Evolutionary conservation across 2,888 invertebrate genomes (phyloP), one percentile per base, ranked within the genome.

Genomic region (Phymatocera aterrima): DNA sequence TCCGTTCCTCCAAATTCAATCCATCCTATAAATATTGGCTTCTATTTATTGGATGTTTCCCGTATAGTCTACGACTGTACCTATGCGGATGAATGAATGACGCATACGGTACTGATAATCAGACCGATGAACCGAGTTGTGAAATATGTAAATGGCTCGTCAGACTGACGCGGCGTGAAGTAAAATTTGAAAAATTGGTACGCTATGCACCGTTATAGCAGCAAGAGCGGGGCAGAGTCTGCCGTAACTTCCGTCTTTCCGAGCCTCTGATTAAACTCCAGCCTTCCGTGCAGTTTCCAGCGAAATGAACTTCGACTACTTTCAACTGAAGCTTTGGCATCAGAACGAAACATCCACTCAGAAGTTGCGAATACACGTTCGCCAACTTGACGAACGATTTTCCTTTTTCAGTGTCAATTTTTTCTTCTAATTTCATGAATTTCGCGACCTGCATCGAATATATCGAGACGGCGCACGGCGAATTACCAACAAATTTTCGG

Each of bases 241-340:
- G 68, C 65, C 43, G 43, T 8, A n/a, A 6, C 61, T 43, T 24
- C 43, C 24, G 6, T 28, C 68, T 68, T 46, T 40, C 15, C 46
- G 21, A 68, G 28, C 43, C 46, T 43, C 46, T 68, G 68, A 68
- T 68, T 68, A 68, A 68, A 68, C 68, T 68, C 46, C 46, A 68
- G n/a, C 68, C 15, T 68, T 68, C 43, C 15, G 24, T 68, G 46
- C 43, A 43, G 46, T 28, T 68, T 68, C 46, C 24, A 68, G 24
- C 43, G 43, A 46, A 21, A 43, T 24, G 28, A 68, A 68, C 68
- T 68, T 46, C 24, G 68, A 68, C 46, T 46, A 68, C 46, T 68
- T 43, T 43, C 46, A 68, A 68, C 68, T 24, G 21, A 24, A 68
- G 68, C 68, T 68, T 46, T 28, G 12, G 46, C 68, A 46, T 46